Percentiles rank a stretch among this genome's conserved stretches.
Conservation (phyloP, 1,140 invertebrate genomes). For the Solenopsis fugax region DNA sequence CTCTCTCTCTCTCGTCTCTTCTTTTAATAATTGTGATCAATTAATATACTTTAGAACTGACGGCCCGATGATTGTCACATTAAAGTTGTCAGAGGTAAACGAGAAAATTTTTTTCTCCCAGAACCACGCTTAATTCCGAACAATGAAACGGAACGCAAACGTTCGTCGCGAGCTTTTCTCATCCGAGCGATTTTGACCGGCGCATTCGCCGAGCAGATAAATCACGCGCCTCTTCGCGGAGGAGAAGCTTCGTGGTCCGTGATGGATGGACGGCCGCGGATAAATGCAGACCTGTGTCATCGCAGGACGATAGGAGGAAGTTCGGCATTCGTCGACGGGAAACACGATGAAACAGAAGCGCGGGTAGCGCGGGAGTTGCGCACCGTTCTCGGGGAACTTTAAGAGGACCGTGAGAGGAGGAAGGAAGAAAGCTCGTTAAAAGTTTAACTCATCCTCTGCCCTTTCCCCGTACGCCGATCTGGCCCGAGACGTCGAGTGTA, state of each 20-base stretch:
- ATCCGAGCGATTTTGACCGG: constrained; percentile 49
- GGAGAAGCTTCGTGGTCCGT: constrained; percentile 46
- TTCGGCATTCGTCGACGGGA: constrained; percentile 62
- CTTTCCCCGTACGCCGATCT: constrained; percentile 1
- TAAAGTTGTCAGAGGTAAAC: neutral
- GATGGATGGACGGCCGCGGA: constrained; percentile 55
- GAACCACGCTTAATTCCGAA: constrained; percentile 13
- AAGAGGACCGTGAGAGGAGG: constrained; percentile 34
- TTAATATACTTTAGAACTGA: neutral
- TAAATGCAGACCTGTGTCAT: constrained; percentile 60
- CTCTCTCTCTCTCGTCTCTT: too few species aligned
- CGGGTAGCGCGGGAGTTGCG: constrained; percentile 21
- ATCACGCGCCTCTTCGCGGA: constrained; percentile 44
- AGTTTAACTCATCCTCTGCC: constrained; percentile 52
- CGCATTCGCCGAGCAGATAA: constrained; percentile 51
- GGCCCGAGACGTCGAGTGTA: constrained; percentile 27
- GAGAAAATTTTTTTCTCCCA: constrained; percentile 28
- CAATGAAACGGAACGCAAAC: constrained; percentile 33
- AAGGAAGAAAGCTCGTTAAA: constrained; percentile 65
- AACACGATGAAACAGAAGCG: constrained; percentile 60
- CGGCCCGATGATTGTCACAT: neutral
- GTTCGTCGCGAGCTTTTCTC: constrained; percentile 37
- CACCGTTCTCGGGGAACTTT: constrained; percentile 54
- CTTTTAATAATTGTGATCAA: neutral
- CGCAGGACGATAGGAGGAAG: constrained; percentile 57